Evolutionary conservation across 2,888 invertebrate genomes (phyloP).

Genomic region (Chouioia cunea): DNA sequence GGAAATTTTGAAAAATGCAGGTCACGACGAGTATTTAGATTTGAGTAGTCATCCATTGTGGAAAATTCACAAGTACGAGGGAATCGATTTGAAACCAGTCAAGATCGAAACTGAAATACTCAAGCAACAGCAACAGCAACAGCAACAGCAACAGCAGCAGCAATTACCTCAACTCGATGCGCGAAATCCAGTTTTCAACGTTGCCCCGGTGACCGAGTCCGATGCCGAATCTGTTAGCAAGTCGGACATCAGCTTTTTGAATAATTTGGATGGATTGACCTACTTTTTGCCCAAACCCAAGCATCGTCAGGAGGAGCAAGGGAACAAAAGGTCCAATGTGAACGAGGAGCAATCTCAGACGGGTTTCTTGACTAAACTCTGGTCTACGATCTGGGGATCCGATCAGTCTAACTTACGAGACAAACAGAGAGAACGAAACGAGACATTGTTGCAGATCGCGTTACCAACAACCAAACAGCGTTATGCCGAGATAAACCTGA

Average conservation of each 20-base stretch:
- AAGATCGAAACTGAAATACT: slow-evolving; percentile 28
- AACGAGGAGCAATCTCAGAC: slow-evolving; percentile 18
- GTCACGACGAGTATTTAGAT: slow-evolving; percentile 30
- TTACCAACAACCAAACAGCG: slow-evolving; percentile 45
- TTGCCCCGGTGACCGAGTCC: too few species aligned
- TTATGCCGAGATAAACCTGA: not conserved
- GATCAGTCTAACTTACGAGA: not conserved
- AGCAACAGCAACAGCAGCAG: not conserved
- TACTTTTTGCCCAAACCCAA: slow-evolving; percentile 39
- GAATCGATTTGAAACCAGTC: slow-evolving; percentile 50
- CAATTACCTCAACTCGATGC: too few species aligned
- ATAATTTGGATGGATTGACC: slow-evolving; percentile 49
- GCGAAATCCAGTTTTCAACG: too few species aligned
- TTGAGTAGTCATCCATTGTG: slow-evolving; percentile 50
- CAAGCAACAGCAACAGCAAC: not conserved
- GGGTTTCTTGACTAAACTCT: slow-evolving; percentile 27
- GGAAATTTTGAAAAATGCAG: slow-evolving; percentile 9
- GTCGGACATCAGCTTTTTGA: slow-evolving; percentile 50
- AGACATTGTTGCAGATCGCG: slow-evolving; percentile 20
- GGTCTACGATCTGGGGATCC: slow-evolving; percentile 21
- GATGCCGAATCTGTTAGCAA: not conserved
- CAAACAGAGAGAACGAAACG: not conserved
- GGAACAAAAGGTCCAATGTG: not conserved
- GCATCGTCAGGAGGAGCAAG: not conserved
- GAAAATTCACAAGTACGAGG: slow-evolving; percentile 52